phyloP scores from a whole-genome alignment of 2,113 vertebrate genomes.

The Climacteris rufus region DNA sequence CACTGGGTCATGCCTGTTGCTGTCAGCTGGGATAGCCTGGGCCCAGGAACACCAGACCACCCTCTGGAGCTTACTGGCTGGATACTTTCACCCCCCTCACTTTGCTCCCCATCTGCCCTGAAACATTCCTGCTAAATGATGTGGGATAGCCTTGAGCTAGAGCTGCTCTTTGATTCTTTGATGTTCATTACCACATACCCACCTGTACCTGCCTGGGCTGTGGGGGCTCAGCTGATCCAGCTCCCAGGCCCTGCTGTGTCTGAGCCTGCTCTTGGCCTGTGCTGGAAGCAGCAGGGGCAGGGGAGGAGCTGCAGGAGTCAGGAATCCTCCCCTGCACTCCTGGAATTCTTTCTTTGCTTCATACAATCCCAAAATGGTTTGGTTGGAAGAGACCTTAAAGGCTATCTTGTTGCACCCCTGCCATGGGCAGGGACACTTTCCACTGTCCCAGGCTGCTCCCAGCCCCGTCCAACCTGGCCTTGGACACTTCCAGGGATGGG shows the following conservation, averaged over 20 bases:
- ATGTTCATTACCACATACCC: neutral
- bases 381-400: neutral
- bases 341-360: neutral
- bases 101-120: neutral
- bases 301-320: neutral
- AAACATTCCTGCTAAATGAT: neutral
- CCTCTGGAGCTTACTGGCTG: neutral
- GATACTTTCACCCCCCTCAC: neutral
- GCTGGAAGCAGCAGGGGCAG: neutral
- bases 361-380: neutral
- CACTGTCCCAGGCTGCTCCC: neutral
- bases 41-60: neutral
- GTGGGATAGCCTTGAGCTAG: neutral
- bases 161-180: conserved; percentile 5
- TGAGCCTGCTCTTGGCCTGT: neutral
- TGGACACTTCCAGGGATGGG: neutral
- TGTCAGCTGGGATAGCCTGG: neutral
- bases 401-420: neutral
- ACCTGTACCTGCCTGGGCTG: neutral
- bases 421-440: neutral
- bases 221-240: neutral
- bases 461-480: neutral
- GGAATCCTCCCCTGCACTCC: neutral
- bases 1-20: neutral
- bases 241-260: neutral